Evolutionary conservation across 2,888 invertebrate species (phyloP).

Genomic region (Nemoura dubitans): DNA sequence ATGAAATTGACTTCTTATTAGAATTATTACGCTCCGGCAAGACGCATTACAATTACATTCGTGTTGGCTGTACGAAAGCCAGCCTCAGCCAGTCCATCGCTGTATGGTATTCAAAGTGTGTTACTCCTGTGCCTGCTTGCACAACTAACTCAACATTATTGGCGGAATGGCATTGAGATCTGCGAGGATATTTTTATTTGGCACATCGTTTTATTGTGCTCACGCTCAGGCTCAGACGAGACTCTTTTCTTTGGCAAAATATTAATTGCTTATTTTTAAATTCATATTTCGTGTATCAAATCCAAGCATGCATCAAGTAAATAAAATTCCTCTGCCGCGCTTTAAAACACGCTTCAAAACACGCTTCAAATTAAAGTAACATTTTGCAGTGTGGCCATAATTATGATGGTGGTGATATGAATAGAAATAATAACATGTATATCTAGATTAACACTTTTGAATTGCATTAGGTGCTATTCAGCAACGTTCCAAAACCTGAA

Average conservation of each 20-base stretch:
- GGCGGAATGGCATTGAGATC: neutral
- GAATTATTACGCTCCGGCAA: neutral
- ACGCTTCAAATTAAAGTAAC: neutral
- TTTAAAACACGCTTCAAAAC: neutral
- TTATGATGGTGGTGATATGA: neutral
- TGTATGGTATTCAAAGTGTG: neutral
- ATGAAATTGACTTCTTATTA: neutral
- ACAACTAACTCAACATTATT: neutral
- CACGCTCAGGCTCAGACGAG: neutral
- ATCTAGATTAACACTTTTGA: neutral
- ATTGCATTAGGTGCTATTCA: neutral
- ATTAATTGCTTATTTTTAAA: conserved; percentile 12
- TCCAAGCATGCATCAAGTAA: neutral
- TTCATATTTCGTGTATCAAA: neutral
- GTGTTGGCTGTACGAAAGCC: too few species aligned
- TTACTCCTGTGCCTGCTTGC: neutral
- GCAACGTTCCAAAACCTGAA: neutral
- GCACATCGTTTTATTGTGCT: conserved; percentile 7
- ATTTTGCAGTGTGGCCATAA: neutral
- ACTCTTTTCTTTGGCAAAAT: neutral
- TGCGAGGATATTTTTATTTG: neutral
- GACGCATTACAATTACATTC: neutral
- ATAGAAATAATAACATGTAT: neutral
- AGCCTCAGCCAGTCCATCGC: too few species aligned
- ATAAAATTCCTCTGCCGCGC: neutral